phyloP scores from a whole-genome alignment of 1,140 invertebrate species.

The Berghia stephanieae region DNA sequence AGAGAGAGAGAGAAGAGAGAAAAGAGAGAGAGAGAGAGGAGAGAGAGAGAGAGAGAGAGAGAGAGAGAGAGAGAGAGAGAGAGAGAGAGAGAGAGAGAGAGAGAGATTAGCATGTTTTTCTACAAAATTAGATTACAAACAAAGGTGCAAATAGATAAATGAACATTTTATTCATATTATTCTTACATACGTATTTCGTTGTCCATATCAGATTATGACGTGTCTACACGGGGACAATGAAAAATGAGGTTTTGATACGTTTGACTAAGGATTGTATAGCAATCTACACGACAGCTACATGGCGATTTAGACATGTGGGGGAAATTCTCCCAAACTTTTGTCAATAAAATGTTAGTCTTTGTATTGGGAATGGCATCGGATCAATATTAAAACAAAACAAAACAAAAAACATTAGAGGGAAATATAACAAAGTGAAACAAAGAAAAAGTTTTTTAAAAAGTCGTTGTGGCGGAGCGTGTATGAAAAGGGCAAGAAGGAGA shows the following conservation, averaged over 20 bases:
- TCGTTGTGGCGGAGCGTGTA: background rate
- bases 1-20: background rate
- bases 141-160: background rate
- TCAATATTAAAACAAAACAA: too few species aligned
- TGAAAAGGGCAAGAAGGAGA: background rate
- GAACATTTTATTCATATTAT: too few species aligned
- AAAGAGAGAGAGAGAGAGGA: background rate
- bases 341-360: too few species aligned
- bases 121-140: background rate
- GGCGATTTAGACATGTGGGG: too few species aligned
- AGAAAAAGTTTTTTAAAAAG: background rate
- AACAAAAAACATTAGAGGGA: background rate
- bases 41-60: conserved; percentile 10
- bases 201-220: too few species aligned
- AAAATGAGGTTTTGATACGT: too few species aligned
- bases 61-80: background rate
- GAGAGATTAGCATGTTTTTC: background rate
- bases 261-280: too few species aligned
- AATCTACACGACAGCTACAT: too few species aligned
- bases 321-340: too few species aligned
- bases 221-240: too few species aligned
- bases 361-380: too few species aligned
- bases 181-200: too few species aligned
- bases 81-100: background rate
- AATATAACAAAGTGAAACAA: background rate